Evolutionary conservation across 1,140 invertebrate species (phyloP).

Genomic region (Drosophila jambulina): DNA sequence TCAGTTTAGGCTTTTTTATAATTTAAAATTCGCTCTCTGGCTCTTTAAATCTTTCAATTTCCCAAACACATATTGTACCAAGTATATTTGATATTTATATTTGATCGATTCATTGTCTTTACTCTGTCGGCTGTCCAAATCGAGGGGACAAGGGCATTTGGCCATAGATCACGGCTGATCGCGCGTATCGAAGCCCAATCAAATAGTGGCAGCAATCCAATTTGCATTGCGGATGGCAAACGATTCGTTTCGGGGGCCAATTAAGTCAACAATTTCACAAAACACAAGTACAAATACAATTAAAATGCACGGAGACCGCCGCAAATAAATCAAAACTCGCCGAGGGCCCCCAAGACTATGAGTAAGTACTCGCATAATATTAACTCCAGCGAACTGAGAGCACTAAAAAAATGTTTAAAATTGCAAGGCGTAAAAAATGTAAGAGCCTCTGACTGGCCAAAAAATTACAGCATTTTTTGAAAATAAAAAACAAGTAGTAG

Average conservation of each 20-base stretch:
- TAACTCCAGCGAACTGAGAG: conserved; percentile 10
- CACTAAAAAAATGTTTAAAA: conserved; percentile 17
- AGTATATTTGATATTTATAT: conserved; percentile 1
- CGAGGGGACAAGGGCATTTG: conserved; percentile 24
- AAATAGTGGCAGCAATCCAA: conserved; percentile 25
- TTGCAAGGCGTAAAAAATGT: conserved; percentile 19
- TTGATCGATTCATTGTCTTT: not conserved
- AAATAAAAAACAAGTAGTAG: not conserved
- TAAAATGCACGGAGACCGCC: conserved; percentile 43
- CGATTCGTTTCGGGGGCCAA: conserved; percentile 32
- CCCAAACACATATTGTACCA: not conserved
- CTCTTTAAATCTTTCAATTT: not conserved
- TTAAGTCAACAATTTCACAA: conserved; percentile 48
- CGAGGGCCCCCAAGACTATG: not conserved
- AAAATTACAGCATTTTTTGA: conserved; percentile 3
- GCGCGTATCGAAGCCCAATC: conserved; percentile 34
- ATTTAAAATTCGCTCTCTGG: not conserved
- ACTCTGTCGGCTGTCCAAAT: not conserved
- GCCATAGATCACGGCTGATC: conserved; percentile 51
- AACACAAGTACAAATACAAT: conserved; percentile 31
- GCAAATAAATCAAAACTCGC: conserved; percentile 46
- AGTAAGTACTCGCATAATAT: conserved; percentile 12
- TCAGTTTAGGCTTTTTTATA: not conserved
- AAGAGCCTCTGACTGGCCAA: conserved; percentile 12
- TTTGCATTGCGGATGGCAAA: conserved; percentile 33